Conservation (phyloP, 2,797 vertebrate genomes). For the Chelon auratus region DNA sequence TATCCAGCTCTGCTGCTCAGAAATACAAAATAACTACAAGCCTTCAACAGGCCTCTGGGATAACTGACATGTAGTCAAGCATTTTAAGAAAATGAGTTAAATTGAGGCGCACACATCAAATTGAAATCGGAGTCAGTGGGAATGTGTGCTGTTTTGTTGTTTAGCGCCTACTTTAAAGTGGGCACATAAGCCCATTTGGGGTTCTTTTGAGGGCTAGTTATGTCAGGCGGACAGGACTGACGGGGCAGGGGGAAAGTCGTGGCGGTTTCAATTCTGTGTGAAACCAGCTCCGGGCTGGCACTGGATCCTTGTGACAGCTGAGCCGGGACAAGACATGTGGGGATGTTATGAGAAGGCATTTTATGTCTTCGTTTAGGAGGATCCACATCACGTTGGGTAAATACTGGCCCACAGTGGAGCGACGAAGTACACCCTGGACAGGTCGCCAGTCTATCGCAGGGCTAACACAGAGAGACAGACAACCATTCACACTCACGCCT, state of each 20-base stretch:
- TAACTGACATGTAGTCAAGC: slow-evolving; percentile 54
- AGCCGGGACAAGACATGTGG: slow-evolving; percentile 27
- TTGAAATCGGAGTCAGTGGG: slow-evolving; percentile 28
- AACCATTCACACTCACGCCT: too few species aligned
- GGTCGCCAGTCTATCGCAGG: too few species aligned
- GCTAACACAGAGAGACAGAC: too few species aligned
- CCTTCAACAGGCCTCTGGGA: slow-evolving; percentile 44
- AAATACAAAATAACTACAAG: slow-evolving; percentile 62
- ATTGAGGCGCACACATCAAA: slow-evolving; percentile 35
- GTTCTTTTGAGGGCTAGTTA: slow-evolving; percentile 33
- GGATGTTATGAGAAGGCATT: slow-evolving; percentile 26
- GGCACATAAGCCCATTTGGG: slow-evolving; percentile 47
- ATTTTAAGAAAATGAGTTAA: slow-evolving; percentile 55
- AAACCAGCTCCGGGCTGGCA: slow-evolving; percentile 50
- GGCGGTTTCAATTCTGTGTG: slow-evolving; percentile 32
- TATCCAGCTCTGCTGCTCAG: slow-evolving; percentile 55
- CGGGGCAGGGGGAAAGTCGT: slow-evolving; percentile 8
- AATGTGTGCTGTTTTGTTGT: slow-evolving; percentile 39
- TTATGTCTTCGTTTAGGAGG: too few species aligned
- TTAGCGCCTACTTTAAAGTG: slow-evolving; percentile 51
- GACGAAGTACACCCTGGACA: too few species aligned
- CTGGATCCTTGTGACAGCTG: slow-evolving; percentile 44
- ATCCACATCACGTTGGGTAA: slow-evolving; percentile 11
- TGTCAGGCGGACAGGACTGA: slow-evolving; percentile 41
- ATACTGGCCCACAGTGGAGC: too few species aligned